A percentile compares a stretch with the other conserved stretches of the same genome.
Evolutionary conservation across 2,797 vertebrate species (phyloP).

Genomic region (Vipera ursinii): DNA sequence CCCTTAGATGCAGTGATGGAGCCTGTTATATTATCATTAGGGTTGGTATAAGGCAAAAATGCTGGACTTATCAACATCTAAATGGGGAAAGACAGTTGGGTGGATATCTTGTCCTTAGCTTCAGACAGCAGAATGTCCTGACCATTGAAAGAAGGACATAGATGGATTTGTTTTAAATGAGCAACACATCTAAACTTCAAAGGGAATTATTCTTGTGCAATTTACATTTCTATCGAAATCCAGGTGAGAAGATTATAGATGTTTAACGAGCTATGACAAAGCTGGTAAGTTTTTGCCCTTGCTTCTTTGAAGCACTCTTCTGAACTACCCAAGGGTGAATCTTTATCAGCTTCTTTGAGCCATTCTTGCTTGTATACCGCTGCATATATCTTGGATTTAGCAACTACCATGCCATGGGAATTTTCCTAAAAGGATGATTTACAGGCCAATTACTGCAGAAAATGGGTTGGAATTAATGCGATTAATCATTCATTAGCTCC

Average conservation of each 20-base stretch:
- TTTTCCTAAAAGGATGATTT: constrained; percentile 36
- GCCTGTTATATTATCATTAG: not conserved
- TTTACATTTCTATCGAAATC: not conserved
- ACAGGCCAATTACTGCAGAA: constrained; percentile 32
- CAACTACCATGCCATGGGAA: not conserved
- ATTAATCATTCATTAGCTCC: not conserved
- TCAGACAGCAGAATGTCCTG: not conserved
- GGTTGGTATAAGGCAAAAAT: not conserved
- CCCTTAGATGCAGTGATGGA: not conserved
- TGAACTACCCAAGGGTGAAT: not conserved
- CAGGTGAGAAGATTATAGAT: not conserved
- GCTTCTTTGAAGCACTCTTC: not conserved
- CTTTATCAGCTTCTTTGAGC: not conserved
- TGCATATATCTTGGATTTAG: constrained; percentile 23
- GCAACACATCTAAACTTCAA: not conserved
- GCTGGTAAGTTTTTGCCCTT: not conserved
- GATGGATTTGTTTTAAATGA: not conserved
- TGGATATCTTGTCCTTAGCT: not conserved
- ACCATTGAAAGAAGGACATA: not conserved
- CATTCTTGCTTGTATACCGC: accelerated
- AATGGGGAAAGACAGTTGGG: not conserved
- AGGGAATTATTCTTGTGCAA: not conserved
- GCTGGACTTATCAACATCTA: too few relatives aligned
- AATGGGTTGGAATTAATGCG: not conserved
- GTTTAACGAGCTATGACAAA: not conserved